Evolutionary conservation across 2,888 invertebrate species (phyloP).

Genomic region (Amblyjoppa proteus): DNA sequence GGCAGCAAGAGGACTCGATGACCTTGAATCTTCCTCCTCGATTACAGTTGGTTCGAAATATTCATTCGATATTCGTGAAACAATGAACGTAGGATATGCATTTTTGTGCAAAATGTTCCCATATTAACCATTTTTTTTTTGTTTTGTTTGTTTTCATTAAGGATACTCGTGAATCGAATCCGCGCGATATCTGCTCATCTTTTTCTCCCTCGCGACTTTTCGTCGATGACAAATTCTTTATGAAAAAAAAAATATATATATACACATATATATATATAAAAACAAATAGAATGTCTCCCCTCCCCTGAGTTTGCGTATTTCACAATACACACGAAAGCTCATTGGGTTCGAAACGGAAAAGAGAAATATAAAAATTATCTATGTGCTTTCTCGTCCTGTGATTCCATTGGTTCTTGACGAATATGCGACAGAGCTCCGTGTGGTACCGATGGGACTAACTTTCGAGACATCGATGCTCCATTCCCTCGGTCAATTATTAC

Average conservation of each 20-base stretch:
- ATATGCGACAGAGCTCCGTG: constrained; percentile 15
- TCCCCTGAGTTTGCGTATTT: background rate
- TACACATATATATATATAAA: background rate
- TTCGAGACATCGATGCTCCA: constrained; percentile 1
- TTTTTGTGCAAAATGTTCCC: constrained; percentile 82
- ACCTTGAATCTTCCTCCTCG: constrained; percentile 59
- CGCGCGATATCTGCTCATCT: constrained; percentile 29
- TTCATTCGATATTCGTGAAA: constrained; percentile 74
- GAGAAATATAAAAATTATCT: constrained; percentile 75
- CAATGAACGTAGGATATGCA: constrained; percentile 83
- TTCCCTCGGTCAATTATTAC: background rate
- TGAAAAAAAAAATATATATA: too few relatives aligned
- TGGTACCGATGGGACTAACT: background rate
- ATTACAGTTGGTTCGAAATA: constrained; percentile 75
- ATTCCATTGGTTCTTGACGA: constrained; percentile 47
- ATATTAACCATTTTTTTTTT: constrained; percentile 72
- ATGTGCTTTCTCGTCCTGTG: constrained; percentile 63
- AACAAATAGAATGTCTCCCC: constrained; percentile 54
- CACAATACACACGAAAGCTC: constrained; percentile 1
- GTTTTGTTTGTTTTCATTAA: constrained; percentile 23
- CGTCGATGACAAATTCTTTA: constrained; percentile 58
- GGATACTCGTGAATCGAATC: constrained; percentile 45
- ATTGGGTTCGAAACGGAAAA: constrained; percentile 40
- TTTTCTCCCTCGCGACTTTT: background rate
- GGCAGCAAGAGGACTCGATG: constrained; percentile 66